Percentiles rank a stretch among this genome's conserved stretches.
Evolutionary conservation across 1,140 invertebrate species (phyloP).

Genomic region (Hestina assimilis): DNA sequence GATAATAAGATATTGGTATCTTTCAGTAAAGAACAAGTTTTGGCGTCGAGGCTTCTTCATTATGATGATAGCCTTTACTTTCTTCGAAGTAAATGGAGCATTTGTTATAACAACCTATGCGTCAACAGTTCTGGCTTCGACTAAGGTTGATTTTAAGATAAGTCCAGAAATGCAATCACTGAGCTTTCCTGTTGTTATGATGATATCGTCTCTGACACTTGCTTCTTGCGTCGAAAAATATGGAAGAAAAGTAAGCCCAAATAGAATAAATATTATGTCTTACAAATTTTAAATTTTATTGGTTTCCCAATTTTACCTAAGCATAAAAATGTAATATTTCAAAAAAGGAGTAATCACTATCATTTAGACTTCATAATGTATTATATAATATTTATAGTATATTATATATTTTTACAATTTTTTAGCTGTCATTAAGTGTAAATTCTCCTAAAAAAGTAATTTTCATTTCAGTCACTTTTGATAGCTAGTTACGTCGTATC

Average conservation of each 20-base stretch:
- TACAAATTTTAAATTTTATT: too few species aligned
- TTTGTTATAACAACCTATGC: slow-evolving; percentile 35
- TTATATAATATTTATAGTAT: too few species aligned
- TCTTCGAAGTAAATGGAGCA: slow-evolving; percentile 33
- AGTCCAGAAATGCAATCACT: slow-evolving; percentile 49
- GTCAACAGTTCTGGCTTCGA: slow-evolving; percentile 36
- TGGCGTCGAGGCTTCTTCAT: slow-evolving; percentile 36
- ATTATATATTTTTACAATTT: too few species aligned
- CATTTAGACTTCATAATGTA: too few species aligned
- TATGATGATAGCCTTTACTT: slow-evolving; percentile 30
- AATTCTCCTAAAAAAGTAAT: too few species aligned
- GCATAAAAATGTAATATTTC: too few species aligned
- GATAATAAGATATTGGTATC: too few species aligned
- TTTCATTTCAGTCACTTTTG: slow-evolving; percentile 47
- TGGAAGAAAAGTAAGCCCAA: slow-evolving; percentile 45
- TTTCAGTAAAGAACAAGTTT: slow-evolving; percentile 33
- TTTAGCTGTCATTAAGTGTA: too few species aligned
- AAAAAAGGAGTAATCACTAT: too few species aligned
- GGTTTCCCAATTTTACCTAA: too few species aligned
- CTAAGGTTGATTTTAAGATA: slow-evolving; percentile 38
- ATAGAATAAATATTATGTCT: too few species aligned
- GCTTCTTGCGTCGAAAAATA: slow-evolving; percentile 40
- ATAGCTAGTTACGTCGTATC: slow-evolving; percentile 27
- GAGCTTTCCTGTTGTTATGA: slow-evolving; percentile 50
- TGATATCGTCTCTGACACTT: slow-evolving; percentile 37